Evolutionary conservation across 2,888 invertebrate genomes (phyloP).

Genomic region (Melolontha melolontha): DNA sequence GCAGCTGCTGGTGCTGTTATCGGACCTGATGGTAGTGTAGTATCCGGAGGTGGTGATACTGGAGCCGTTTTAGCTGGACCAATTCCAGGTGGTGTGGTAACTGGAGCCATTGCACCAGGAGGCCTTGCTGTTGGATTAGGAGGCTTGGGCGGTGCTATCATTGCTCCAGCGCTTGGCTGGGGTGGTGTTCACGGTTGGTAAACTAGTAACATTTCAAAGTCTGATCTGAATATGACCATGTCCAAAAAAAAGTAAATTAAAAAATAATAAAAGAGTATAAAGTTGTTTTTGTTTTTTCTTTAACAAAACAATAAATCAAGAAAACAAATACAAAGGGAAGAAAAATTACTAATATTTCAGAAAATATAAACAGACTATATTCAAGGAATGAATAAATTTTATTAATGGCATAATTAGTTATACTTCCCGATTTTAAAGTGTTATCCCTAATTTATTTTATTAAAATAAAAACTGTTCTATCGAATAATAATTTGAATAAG

Average conservation of each 20-base stretch:
- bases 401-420: too few relatives aligned
- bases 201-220: constrained; percentile 2
- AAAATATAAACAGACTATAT: too few relatives aligned
- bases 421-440: too few relatives aligned
- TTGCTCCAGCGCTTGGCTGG: constrained; percentile 37
- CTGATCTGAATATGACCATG: constrained; percentile 15
- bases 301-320: too few relatives aligned
- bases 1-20: constrained; percentile 44
- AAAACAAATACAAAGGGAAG: too few relatives aligned
- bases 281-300: too few relatives aligned
- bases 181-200: constrained; percentile 39
- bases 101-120: constrained; percentile 58
- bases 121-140: constrained; percentile 48
- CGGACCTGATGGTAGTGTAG: constrained; percentile 64
- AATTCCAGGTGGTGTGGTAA: constrained; percentile 58
- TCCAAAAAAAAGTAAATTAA: constrained; percentile 1
- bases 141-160: constrained; percentile 36
- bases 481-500: too few relatives aligned
- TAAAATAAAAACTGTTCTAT: too few relatives aligned
- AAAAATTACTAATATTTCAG: too few relatives aligned
- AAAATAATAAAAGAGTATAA: constrained; percentile 23
- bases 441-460: too few relatives aligned
- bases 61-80: constrained; percentile 62
- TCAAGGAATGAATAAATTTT: too few relatives aligned
- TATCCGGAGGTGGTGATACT: constrained; percentile 65